phyloP scores from a whole-genome alignment of 2,797 vertebrate genomes.

The Heliangelus exortis region DNA sequence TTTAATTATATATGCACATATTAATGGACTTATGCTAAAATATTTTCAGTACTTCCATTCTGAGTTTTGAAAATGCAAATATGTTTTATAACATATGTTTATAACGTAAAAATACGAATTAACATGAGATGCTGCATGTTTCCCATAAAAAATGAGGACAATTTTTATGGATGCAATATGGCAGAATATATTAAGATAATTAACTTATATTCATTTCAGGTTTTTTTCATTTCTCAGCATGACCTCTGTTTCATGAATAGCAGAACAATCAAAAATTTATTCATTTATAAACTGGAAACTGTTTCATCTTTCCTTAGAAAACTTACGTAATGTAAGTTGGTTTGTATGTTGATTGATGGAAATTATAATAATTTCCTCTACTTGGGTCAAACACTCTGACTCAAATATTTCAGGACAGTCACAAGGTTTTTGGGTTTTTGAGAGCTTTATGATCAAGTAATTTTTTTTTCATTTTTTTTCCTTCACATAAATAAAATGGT shows the following conservation, averaged over 20 bases:
- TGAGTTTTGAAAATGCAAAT: background rate
- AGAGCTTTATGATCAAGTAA: constrained; percentile 56
- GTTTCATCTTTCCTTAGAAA: constrained; percentile 33
- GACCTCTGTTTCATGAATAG: constrained; percentile 64
- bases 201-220: constrained; percentile 51
- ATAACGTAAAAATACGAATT: background rate
- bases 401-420: constrained; percentile 12
- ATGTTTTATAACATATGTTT: constrained; percentile 2
- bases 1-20: background rate
- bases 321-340: constrained; percentile 17
- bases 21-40: background rate
- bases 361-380: constrained; percentile 41
- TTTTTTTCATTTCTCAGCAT: constrained; percentile 51
- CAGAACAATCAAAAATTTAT: constrained; percentile 57
- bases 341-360: constrained; percentile 38
- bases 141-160: constrained; percentile 14
- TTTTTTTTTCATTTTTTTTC: background rate
- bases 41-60: constrained; percentile 30
- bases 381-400: constrained; percentile 49
- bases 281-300: constrained; percentile 43
- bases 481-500: constrained; percentile 66
- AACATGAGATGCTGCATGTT: background rate
- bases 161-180: constrained; percentile 42
- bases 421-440: constrained; percentile 60
- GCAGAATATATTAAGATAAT: constrained; percentile 65